A percentile compares a stretch with the other conserved stretches of the same genome.
phyloP scores from a whole-genome alignment of 2,888 invertebrate species.

The Andrena bucephala region DNA sequence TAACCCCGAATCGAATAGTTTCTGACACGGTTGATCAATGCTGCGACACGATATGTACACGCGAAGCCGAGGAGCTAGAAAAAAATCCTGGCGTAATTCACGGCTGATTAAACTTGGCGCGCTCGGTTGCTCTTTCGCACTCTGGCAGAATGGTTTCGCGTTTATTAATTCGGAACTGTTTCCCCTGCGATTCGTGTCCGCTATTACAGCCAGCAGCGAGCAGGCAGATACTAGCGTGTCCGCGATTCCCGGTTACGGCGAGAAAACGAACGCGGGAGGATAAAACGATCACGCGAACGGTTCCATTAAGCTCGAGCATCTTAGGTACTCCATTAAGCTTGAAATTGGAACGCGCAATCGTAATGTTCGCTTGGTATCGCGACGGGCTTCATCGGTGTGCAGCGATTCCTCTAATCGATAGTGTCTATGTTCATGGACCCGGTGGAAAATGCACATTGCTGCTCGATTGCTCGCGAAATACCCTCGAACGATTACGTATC shows the following conservation, averaged over 20 bases:
- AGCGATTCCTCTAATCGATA: slow-evolving; percentile 56
- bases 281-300: slow-evolving; percentile 29
- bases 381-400: slow-evolving; percentile 42
- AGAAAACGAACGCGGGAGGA: neutral
- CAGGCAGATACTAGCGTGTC: slow-evolving; percentile 7
- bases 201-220: slow-evolving; percentile 5
- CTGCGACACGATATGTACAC: neutral
- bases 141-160: slow-evolving; percentile 12
- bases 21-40: too few species aligned
- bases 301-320: slow-evolving; percentile 65
- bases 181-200: slow-evolving; percentile 24
- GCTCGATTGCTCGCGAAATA: slow-evolving; percentile 18
- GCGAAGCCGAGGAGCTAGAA: neutral
- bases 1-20: too few species aligned
- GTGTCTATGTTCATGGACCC: slow-evolving; percentile 41
- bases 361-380: slow-evolving; percentile 59
- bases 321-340: slow-evolving; percentile 66
- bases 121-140: neutral
- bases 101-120: slow-evolving; percentile 31
- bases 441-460: slow-evolving; percentile 17
- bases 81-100: slow-evolving; percentile 31
- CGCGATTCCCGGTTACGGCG: neutral
- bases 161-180: slow-evolving; percentile 28
- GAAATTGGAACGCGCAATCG: slow-evolving; percentile 63
- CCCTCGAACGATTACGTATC: neutral